phyloP scores from a whole-genome alignment of 2,113 vertebrate species.

The Centropus unirufus region DNA sequence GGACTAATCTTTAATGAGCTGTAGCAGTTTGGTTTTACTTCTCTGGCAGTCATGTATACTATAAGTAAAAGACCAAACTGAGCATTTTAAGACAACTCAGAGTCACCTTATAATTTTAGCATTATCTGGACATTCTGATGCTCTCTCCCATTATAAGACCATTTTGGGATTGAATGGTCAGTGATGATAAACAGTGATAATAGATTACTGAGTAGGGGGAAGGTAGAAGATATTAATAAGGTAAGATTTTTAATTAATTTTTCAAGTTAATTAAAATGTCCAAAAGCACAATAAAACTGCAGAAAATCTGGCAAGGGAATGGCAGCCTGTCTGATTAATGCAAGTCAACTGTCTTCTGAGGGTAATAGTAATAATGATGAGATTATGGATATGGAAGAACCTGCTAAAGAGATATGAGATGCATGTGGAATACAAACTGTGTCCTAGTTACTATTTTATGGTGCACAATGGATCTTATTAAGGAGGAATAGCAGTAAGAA shows the following conservation, averaged over 20 bases:
- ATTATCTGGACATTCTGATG: neutral
- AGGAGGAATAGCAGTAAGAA: slow-evolving; percentile 81
- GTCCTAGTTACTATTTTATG: slow-evolving; percentile 83
- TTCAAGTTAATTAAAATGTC: slow-evolving; percentile 87
- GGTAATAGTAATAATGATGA: slow-evolving; percentile 85
- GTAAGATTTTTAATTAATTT: slow-evolving; percentile 85
- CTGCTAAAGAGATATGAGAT: slow-evolving; percentile 81
- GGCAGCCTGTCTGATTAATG: slow-evolving; percentile 82
- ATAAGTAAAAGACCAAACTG: neutral
- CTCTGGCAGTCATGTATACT: neutral
- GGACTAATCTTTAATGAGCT: slow-evolving; percentile 27
- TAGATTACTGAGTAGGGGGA: slow-evolving; percentile 63
- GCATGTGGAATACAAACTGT: slow-evolving; percentile 80
- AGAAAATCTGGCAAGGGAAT: slow-evolving; percentile 83
- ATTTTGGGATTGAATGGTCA: slow-evolving; percentile 72
- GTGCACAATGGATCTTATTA: slow-evolving; percentile 86
- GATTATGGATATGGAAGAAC: slow-evolving; percentile 83
- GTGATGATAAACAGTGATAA: slow-evolving; percentile 73
- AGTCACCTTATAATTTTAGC: neutral
- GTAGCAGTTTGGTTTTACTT: neutral
- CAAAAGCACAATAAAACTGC: slow-evolving; percentile 85
- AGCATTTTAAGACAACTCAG: neutral
- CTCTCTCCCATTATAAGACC: neutral
- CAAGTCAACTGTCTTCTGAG: slow-evolving; percentile 82
- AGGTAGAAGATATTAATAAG: slow-evolving; percentile 77